Percentiles rank a stretch among this genome's conserved stretches.
These are phyloP conservation scores for Ceratoteleas bidentatus DNA, from an alignment of 1,140 invertebrate species.

Conservation along the genomic window DNA sequence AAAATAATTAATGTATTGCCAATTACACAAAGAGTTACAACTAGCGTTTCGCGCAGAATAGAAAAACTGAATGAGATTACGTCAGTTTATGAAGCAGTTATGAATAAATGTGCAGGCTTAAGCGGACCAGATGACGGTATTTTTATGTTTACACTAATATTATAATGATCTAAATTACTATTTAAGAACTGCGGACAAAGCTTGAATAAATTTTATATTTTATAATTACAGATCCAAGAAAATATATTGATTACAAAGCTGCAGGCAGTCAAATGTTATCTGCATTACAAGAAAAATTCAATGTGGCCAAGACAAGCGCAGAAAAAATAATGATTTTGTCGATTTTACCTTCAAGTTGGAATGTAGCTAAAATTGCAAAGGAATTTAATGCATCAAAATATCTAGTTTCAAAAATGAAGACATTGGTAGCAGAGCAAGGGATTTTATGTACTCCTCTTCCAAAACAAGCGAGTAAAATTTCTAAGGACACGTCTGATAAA, in stretches of 20 bases:
- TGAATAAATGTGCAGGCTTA: conserved; percentile 13
- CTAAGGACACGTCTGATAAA: conserved; percentile 6
- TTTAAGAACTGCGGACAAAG: too few species aligned
- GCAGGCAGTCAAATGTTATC: conserved; percentile 1
- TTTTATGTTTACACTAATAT: too few species aligned
- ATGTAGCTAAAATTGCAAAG: neutral
- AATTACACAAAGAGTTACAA: neutral
- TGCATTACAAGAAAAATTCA: conserved; percentile 10
- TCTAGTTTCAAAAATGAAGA: neutral
- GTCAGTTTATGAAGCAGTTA: conserved; percentile 30
- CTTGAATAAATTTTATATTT: too few species aligned
- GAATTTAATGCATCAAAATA: conserved; percentile 17
- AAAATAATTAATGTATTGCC: conserved; percentile 9
- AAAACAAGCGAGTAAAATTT: neutral
- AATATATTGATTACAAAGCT: neutral
- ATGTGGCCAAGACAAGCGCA: neutral
- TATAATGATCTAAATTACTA: too few species aligned
- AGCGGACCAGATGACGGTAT: neutral
- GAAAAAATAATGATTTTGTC: conserved; percentile 6
- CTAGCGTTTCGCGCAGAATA: neutral
- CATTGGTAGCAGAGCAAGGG: conserved; percentile 14
- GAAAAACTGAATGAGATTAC: conserved; percentile 32
- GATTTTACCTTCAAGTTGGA: conserved; percentile 5
- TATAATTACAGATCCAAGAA: neutral
- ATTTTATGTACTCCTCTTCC: neutral